These are phyloP conservation scores for Kryptolebias marmoratus DNA, from an alignment of 2,113 vertebrate species.

Conservation along the genomic window DNA sequence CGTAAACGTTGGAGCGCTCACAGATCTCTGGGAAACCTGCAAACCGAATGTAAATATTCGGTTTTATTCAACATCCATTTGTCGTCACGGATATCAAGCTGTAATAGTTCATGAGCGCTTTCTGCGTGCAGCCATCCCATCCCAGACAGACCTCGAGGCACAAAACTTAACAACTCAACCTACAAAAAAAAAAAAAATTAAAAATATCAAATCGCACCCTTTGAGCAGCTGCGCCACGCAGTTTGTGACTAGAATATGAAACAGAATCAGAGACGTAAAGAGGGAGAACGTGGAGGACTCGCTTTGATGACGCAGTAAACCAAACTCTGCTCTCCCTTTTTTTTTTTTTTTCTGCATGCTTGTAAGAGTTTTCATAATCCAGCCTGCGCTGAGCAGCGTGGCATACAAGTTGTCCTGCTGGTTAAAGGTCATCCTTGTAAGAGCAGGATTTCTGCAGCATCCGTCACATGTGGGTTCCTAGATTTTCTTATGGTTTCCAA, in stretches of 20 bases:
- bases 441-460: slow-evolving; percentile 13
- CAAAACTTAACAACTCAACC: slow-evolving; percentile 56
- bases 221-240: slow-evolving; percentile 62
- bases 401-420: slow-evolving; percentile 35
- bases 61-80: slow-evolving; percentile 16
- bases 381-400: neutral
- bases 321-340: slow-evolving; percentile 58
- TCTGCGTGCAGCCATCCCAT: slow-evolving; percentile 49
- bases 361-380: slow-evolving; percentile 41
- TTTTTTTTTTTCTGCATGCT: neutral
- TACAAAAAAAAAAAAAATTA: slow-evolving; percentile 20
- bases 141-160: slow-evolving; percentile 67
- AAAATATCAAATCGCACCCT: slow-evolving; percentile 66
- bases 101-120: slow-evolving; percentile 30
- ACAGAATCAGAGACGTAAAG: slow-evolving; percentile 49
- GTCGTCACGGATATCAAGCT: slow-evolving; percentile 23
- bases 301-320: slow-evolving; percentile 70
- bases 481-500: slow-evolving; percentile 41
- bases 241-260: slow-evolving; percentile 76
- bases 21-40: slow-evolving; percentile 38
- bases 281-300: slow-evolving; percentile 48
- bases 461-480: slow-evolving; percentile 34
- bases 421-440: slow-evolving; percentile 64
- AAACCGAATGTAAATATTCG: slow-evolving; percentile 36
- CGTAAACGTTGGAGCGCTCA: slow-evolving; percentile 27